Conservation (phyloP, 2,797 vertebrate species). For the Dromococcyx pavoninus region DNA sequence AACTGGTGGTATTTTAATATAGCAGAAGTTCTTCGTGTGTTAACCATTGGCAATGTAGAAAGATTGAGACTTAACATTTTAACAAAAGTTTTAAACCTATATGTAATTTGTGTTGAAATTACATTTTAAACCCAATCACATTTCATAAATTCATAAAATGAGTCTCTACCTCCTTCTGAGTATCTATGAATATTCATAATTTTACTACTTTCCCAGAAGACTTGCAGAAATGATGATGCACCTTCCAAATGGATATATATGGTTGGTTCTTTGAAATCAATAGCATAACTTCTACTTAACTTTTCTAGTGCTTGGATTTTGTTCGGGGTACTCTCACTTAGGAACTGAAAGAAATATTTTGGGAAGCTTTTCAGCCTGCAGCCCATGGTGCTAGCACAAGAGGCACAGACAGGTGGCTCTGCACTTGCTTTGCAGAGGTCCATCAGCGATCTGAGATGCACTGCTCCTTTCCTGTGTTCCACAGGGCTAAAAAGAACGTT, state of each 20-base stretch:
- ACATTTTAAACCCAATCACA: neutral
- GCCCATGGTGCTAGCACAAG: neutral
- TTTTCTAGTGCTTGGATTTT: neutral
- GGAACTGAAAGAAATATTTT: neutral
- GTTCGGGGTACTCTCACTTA: neutral
- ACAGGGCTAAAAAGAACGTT: neutral
- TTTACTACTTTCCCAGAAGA: neutral
- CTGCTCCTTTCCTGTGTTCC: neutral
- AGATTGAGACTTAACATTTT: neutral
- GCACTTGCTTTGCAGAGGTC: neutral
- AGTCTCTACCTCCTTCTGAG: neutral
- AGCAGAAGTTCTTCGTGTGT: neutral
- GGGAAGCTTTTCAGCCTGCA: neutral
- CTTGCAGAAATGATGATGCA: neutral
- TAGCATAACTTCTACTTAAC: neutral
- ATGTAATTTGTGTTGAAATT: neutral
- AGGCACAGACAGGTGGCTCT: neutral
- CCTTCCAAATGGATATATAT: neutral
- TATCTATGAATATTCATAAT: slow-evolving; percentile 2
- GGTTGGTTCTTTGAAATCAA: neutral
- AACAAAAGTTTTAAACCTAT: neutral
- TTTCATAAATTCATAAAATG: neutral
- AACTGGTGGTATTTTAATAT: neutral
- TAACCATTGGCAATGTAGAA: neutral
- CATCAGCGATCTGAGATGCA: accelerated